Conservation (phyloP, 1,140 invertebrate species). For the Acromyrmex charruanus region DNA sequence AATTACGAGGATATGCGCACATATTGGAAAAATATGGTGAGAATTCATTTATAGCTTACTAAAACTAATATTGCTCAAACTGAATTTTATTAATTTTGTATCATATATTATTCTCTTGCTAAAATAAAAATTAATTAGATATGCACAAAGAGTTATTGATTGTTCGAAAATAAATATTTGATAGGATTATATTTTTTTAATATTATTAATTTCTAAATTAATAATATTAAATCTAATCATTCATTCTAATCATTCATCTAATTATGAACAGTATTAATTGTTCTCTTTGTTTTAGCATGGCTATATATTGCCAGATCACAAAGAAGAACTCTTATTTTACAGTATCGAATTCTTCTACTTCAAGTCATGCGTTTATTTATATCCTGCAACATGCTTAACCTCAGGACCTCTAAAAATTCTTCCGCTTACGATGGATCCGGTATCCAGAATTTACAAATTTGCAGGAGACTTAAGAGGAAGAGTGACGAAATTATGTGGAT, state of each 20-base stretch:
- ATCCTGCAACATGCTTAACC: slow-evolving; percentile 77
- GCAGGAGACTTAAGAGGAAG: slow-evolving; percentile 63
- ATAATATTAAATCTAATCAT: too few relatives aligned
- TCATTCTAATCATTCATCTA: background rate
- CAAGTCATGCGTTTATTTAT: slow-evolving; percentile 65
- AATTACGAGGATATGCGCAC: slow-evolving; percentile 79
- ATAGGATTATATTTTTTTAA: background rate
- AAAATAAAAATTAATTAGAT: background rate
- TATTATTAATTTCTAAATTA: background rate
- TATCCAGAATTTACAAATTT: slow-evolving; percentile 65
- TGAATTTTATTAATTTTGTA: background rate
- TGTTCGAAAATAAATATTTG: background rate
- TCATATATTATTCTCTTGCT: background rate
- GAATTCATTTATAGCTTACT: slow-evolving; percentile 10
- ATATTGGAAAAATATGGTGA: slow-evolving; percentile 85
- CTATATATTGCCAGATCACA: slow-evolving; percentile 79
- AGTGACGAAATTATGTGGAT: slow-evolving; percentile 68
- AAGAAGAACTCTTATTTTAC: slow-evolving; percentile 76
- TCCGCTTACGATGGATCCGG: slow-evolving; percentile 45
- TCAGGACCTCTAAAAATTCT: slow-evolving; percentile 62
- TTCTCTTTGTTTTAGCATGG: slow-evolving; percentile 78
- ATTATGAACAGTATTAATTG: background rate
- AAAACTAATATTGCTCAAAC: background rate
- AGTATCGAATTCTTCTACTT: slow-evolving; percentile 73
- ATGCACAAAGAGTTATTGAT: background rate